These are phyloP conservation scores for Steinernema khuongi DNA, from an alignment of 1,140 invertebrate species.

Conservation along the genomic window DNA sequence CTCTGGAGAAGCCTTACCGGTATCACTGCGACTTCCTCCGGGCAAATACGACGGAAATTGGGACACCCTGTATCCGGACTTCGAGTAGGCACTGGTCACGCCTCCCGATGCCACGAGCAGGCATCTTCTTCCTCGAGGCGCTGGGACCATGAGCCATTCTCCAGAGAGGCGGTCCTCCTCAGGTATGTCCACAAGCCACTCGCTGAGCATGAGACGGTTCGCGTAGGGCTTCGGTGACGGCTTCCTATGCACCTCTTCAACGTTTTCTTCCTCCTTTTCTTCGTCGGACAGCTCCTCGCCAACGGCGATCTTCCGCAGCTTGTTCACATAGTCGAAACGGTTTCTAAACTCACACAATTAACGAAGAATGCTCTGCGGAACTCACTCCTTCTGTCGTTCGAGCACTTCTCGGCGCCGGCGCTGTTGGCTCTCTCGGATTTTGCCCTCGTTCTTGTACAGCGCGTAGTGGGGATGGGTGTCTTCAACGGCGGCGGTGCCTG, in stretches of 20 bases:
- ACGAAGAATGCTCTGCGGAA: not conserved
- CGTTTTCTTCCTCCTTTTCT: constrained; percentile 18
- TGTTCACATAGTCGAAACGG: not conserved
- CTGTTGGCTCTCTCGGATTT: not conserved
- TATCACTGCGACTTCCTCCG: constrained; percentile 65
- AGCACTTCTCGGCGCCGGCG: not conserved
- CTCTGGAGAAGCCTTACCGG: too few species aligned
- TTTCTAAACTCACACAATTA: not conserved
- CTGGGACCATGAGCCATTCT: constrained; percentile 76
- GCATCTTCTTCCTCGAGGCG: constrained; percentile 73
- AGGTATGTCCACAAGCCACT: constrained; percentile 82
- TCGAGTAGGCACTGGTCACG: constrained; percentile 70
- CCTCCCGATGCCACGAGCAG: constrained; percentile 73
- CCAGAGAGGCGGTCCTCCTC: constrained; percentile 67
- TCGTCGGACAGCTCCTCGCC: constrained; percentile 16
- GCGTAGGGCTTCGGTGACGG: constrained; percentile 19
- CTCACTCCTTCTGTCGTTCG: not conserved
- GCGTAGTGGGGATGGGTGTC: not conserved
- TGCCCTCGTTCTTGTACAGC: not conserved
- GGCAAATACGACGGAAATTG: constrained; percentile 69
- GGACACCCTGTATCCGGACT: constrained; percentile 66
- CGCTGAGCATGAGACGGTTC: constrained; percentile 72
- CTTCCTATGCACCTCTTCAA: not conserved
- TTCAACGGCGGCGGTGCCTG: not conserved
- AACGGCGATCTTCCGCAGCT: constrained; percentile 14